Base-by-base conservation (phyloP, 2,113 vertebrate genomes). In the Nansenia antarctica region DNA sequence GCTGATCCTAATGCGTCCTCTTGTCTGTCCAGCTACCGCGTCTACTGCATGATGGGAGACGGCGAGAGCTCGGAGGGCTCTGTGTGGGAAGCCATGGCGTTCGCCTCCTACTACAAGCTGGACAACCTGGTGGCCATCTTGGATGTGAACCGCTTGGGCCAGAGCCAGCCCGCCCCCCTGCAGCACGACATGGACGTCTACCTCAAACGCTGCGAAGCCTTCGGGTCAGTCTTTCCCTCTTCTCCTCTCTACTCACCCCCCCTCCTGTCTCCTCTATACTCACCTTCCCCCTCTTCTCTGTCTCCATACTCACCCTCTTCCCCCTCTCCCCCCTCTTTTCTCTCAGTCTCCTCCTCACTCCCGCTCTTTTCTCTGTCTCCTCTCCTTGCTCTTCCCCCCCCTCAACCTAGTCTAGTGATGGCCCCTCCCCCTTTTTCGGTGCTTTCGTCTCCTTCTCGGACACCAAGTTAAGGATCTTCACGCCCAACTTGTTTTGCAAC, bases 21-120 rank as follows among this genome's bases (percentile, higher is more conserved):
- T n/a, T 18, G 26, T 31, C 3, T 74, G 18, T 39, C n/a, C 59
- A 96, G 95, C 73, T 96, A 96, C 72, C 92, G 94, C 5, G 94
- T 96, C 0, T 96, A 91, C 78, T 97, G 95, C 87, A 78, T 96
- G 76, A 0, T 96, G 83, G 93, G 94, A 45, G 92, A 94, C 55
- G 89, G 93, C 0, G 94, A 97, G 73, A 91, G 89, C 32, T 93
- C 94, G 0, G 94, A 95, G 77, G 95, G 94, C 15, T 91, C 93
- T 0, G 92, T 97, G 54, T 97, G 95, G 95, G 94, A 96, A 82
- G 94, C 94, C 30, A 91, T 96, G 91, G 93, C 95, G 42, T 97
- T 96, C 35, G 95, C 92, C 0, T 93, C 94, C 37, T 55, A 93
- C 86, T 95, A 97, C 77, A 39, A 80, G 62, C 80, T 97, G 82